A percentile compares a stretch with the other conserved stretches of the same genome.
Evolutionary conservation across 2,113 vertebrate species (phyloP).

Genomic region (Mustelus asterias): DNA sequence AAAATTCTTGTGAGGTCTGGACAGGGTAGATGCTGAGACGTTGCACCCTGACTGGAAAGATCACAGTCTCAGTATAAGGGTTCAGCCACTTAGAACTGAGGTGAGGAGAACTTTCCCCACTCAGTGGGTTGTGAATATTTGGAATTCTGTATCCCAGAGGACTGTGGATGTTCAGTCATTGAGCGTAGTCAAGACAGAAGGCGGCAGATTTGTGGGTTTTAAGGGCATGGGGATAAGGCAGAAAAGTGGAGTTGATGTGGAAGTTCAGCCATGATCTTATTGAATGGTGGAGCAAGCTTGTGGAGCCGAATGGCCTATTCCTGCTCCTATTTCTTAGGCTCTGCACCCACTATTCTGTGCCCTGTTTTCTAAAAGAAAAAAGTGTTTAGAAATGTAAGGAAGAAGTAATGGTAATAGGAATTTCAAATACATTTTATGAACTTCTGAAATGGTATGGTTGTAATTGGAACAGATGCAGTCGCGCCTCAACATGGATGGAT

Average conservation of each 20-base stretch:
- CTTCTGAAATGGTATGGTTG: neutral
- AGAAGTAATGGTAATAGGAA: neutral
- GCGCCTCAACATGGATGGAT: neutral
- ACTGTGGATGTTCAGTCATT: neutral
- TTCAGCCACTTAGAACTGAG: neutral
- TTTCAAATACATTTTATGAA: neutral
- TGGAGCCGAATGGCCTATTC: too few species aligned
- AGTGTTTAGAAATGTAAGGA: neutral
- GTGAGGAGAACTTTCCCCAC: neutral
- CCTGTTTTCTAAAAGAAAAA: neutral
- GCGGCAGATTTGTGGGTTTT: neutral
- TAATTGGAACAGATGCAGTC: neutral
- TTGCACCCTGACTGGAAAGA: neutral
- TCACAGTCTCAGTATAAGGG: neutral
- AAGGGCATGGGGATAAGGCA: neutral
- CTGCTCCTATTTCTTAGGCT: neutral
- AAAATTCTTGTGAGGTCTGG: neutral
- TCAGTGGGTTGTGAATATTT: neutral
- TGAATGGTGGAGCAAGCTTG: neutral
- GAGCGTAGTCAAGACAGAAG: neutral
- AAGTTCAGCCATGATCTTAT: neutral
- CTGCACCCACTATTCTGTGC: neutral
- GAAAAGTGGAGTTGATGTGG: neutral
- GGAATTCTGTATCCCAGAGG: neutral
- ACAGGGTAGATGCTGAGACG: neutral